Conservation (phyloP, 2,888 invertebrate genomes). For the Nomada goodeniana region DNA sequence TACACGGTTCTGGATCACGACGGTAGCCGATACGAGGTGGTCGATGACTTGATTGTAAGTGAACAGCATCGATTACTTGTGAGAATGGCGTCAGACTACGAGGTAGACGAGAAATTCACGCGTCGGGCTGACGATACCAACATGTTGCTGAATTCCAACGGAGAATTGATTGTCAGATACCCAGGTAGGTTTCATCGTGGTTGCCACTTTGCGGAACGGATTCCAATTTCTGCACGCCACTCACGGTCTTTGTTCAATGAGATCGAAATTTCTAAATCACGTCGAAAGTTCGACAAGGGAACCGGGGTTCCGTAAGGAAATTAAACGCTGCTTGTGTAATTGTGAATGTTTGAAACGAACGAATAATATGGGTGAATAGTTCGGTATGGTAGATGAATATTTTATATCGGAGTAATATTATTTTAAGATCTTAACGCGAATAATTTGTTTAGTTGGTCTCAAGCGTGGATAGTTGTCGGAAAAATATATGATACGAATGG, state of each 20-base stretch:
- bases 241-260: background rate
- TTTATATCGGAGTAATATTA: too few species aligned
- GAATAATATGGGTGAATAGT: too few species aligned
- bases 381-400: too few species aligned
- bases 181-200: conserved; percentile 70
- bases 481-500: conserved; percentile 28
- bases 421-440: too few species aligned
- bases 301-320: too few species aligned
- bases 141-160: conserved; percentile 74
- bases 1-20: conserved; percentile 76
- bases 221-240: conserved; percentile 6
- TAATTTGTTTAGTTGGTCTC: too few species aligned
- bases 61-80: conserved; percentile 79
- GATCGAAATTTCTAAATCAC: background rate
- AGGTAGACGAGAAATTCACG: conserved; percentile 78
- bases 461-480: background rate
- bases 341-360: too few species aligned
- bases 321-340: too few species aligned
- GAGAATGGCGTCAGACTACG: conserved; percentile 77
- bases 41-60: conserved; percentile 72
- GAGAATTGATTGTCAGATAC: conserved; percentile 76
- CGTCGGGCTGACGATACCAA: conserved; percentile 79
- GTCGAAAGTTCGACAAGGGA: too few species aligned
- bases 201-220: background rate
- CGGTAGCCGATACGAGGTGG: conserved; percentile 77